phyloP scores from a whole-genome alignment of 2,113 vertebrate species.

The Saccopteryx bilineata region DNA sequence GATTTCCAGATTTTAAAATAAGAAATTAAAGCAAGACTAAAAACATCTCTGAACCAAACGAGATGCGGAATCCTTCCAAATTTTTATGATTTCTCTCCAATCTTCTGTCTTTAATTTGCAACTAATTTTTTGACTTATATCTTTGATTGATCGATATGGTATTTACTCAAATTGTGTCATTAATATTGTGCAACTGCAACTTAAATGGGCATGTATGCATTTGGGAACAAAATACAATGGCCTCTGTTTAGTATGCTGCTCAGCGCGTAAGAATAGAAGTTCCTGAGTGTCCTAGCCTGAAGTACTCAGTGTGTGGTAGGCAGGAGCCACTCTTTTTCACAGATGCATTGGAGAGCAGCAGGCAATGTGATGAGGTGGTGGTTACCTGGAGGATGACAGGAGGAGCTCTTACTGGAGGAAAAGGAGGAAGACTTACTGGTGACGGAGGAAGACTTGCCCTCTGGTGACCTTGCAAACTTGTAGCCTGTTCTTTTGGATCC shows the following conservation, averaged over 20 bases:
- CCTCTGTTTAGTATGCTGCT: background rate
- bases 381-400: background rate
- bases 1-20: background rate
- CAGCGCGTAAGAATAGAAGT: background rate
- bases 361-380: background rate
- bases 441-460: background rate
- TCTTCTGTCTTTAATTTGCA: background rate
- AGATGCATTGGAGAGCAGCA: background rate
- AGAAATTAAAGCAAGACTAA: conserved; percentile 21
- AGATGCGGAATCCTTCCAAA: background rate
- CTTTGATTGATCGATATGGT: background rate
- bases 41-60: background rate
- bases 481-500: background rate
- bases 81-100: background rate
- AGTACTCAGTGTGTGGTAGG: background rate
- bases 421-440: background rate
- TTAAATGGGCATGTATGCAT: background rate
- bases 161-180: conserved; percentile 46
- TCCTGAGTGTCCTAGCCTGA: background rate
- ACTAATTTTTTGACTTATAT: background rate
- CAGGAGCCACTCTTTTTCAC: background rate
- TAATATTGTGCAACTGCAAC: background rate
- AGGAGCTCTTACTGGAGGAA: background rate
- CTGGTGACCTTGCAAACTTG: background rate
- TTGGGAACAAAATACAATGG: background rate